Conservation (phyloP, 2,888 invertebrate species). For the Unio delphinus region DNA sequence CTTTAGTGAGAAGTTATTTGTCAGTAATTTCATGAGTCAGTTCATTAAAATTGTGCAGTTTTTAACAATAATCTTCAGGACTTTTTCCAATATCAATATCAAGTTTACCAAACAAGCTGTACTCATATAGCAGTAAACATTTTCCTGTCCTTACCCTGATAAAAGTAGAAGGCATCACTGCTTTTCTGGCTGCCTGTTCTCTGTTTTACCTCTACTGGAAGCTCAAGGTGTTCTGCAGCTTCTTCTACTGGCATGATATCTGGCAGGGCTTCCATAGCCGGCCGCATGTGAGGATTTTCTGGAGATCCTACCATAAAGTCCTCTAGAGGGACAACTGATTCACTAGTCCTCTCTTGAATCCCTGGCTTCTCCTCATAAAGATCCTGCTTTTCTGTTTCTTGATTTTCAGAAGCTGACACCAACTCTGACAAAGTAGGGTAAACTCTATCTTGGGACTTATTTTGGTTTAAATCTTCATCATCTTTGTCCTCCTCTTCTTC, state of each 20-base stretch:
- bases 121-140: no score
- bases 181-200: constrained; percentile 17
- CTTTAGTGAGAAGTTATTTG: no score
- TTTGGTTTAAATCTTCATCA: constrained; percentile 3
- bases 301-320: constrained; percentile 21
- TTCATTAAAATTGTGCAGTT: no score
- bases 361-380: neutral
- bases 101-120: no score
- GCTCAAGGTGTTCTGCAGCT: constrained; percentile 70
- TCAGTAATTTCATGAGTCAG: no score
- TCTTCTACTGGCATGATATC: constrained; percentile 64
- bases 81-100: no score
- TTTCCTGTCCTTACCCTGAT: constrained; percentile 79
- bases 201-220: constrained; percentile 42
- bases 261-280: constrained; percentile 25
- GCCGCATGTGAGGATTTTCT: constrained; percentile 12
- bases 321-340: neutral
- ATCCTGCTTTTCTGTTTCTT: neutral
- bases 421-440: neutral
- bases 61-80: no score
- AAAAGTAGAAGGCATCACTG: constrained; percentile 79
- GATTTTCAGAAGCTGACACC: neutral
- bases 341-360: neutral
- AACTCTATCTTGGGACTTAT: neutral
- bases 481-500: constrained; percentile 31